These are phyloP conservation scores for Zosterops pallidus DNA, from an alignment of 2,113 vertebrate species.

Conservation along the genomic window DNA sequence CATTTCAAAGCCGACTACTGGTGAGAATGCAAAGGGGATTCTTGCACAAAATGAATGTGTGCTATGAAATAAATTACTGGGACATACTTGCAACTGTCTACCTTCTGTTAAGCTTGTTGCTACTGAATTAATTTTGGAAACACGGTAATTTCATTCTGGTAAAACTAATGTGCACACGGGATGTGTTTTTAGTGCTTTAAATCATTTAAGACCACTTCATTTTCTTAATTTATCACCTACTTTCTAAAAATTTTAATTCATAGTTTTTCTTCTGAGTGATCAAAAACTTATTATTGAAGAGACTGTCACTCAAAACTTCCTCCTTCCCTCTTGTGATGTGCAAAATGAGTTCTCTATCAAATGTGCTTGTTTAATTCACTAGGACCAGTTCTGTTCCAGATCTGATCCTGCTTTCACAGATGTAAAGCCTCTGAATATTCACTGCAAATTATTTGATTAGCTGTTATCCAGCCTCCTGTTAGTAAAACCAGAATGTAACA, in stretches of 20 bases:
- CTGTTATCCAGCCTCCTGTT: neutral
- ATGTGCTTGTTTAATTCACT: neutral
- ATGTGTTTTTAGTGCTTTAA: neutral
- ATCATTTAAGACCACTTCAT: neutral
- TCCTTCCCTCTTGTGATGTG: neutral
- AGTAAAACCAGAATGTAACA: neutral
- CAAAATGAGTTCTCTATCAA: neutral
- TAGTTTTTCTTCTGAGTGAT: neutral
- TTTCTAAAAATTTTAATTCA: neutral
- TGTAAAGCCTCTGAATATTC: neutral
- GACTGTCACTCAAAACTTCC: neutral
- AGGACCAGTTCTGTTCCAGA: neutral
- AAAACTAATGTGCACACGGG: neutral
- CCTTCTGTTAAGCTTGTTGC: neutral
- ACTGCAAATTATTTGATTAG: neutral
- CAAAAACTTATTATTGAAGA: neutral
- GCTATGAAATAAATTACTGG: slow-evolving; percentile 17
- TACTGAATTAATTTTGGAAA: neutral
- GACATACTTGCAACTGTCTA: neutral
- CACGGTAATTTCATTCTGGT: neutral
- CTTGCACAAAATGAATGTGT: neutral
- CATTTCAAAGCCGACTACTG: neutral
- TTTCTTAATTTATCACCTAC: neutral
- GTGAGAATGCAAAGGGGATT: neutral
- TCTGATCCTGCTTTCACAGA: neutral